A percentile compares a stretch with the other conserved stretches of the same genome.
Conservation (phyloP, 2,113 vertebrate genomes). For the Serilophus lunatus region DNA sequence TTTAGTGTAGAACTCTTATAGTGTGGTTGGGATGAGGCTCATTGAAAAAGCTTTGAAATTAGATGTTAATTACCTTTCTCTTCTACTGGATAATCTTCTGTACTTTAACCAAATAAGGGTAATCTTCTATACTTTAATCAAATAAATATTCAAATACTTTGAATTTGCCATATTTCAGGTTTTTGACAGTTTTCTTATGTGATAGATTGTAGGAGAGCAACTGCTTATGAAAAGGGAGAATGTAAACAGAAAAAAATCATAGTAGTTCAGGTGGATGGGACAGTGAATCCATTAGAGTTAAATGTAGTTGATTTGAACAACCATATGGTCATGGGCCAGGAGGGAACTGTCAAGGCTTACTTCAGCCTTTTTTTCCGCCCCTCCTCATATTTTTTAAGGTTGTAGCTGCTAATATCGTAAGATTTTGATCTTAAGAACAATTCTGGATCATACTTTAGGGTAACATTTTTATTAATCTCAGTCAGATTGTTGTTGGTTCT, state of each 20-base stretch:
- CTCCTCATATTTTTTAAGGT: not conserved
- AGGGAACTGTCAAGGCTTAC: not conserved
- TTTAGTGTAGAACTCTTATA: conserved; percentile 46
- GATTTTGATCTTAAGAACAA: not conserved
- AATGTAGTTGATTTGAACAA: not conserved
- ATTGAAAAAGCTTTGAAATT: conserved; percentile 53
- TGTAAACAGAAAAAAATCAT: not conserved
- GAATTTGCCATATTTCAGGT: conserved; percentile 28
- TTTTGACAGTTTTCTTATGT: conserved; percentile 16
- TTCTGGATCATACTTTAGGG: not conserved
- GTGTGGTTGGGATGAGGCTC: conserved; percentile 34
- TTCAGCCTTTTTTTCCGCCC: not conserved
- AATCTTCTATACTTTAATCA: conserved; percentile 61
- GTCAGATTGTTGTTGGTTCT: not conserved
- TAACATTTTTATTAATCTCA: not conserved
- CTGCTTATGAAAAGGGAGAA: conserved; percentile 1
- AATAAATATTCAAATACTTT: conserved; percentile 66
- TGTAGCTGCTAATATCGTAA: not conserved
- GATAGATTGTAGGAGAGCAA: conserved; percentile 25
- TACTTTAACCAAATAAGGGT: conserved; percentile 47
- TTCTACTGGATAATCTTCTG: conserved; percentile 57
- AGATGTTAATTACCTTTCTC: conserved; percentile 67
- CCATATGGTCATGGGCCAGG: not conserved
- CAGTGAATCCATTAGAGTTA: not conserved
- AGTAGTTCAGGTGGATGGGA: not conserved